A percentile compares a stretch with the other conserved stretches of the same genome.
phyloP scores from a whole-genome alignment of 2,113 vertebrate genomes.

The Apeltes quadracus region DNA sequence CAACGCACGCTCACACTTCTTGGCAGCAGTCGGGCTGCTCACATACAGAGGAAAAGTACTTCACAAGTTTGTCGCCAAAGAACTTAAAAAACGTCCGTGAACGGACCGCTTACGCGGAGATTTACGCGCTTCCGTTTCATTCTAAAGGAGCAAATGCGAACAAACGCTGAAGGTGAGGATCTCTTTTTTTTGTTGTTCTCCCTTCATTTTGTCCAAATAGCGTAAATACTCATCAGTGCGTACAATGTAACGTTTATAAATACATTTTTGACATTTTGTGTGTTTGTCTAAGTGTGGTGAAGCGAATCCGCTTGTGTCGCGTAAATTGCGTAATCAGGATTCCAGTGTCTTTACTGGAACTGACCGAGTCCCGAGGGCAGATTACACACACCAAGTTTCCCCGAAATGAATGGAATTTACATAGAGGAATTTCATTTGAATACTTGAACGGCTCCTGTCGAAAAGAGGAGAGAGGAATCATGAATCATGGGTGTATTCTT shows the following conservation, averaged over 20 bases:
- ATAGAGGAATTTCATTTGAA: conserved; percentile 14
- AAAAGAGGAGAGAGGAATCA: neutral
- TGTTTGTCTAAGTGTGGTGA: neutral
- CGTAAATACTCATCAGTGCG: too few species aligned
- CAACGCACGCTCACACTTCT: neutral
- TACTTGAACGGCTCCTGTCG: neutral
- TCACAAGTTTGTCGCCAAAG: neutral
- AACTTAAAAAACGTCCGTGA: neutral
- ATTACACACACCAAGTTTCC: conserved; percentile 59
- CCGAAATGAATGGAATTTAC: conserved; percentile 38
- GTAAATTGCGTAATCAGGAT: conserved; percentile 59
- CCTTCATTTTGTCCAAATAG: too few species aligned
- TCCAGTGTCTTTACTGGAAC: conserved; percentile 75
- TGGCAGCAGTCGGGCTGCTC: neutral
- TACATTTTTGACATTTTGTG: neutral
- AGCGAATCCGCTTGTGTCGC: neutral
- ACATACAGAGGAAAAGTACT: neutral
- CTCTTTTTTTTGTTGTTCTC: neutral
- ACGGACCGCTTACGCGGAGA: too few species aligned
- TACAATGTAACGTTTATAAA: neutral
- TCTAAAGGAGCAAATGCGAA: conserved; percentile 11
- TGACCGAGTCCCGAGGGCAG: conserved; percentile 53
- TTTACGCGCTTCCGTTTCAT: conserved; percentile 7
- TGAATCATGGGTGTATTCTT: too few species aligned
- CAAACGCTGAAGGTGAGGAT: conserved; percentile 58